phyloP scores from a whole-genome alignment of 2,888 invertebrate genomes.

The Branchipolynoe longqiensis region DNA sequence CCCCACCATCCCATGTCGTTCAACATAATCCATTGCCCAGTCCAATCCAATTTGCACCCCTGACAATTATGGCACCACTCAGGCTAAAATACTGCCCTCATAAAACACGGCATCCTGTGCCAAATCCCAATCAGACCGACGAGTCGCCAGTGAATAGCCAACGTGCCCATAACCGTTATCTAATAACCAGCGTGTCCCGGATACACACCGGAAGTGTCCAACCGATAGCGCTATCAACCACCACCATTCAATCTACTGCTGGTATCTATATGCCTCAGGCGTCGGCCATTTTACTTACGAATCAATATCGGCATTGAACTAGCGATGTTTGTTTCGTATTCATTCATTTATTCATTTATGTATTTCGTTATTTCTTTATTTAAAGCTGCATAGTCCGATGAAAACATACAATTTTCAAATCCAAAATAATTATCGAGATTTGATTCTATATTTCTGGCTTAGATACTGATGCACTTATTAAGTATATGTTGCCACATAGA shows the following conservation, averaged over 20 bases:
- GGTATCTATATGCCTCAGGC: constrained; percentile 19
- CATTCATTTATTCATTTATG: too few species aligned
- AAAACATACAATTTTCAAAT: too few species aligned
- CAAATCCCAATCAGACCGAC: neutral
- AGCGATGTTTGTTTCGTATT: too few species aligned
- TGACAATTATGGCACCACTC: constrained; percentile 21
- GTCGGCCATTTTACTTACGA: too few species aligned
- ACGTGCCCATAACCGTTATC: neutral
- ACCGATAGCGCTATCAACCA: neutral
- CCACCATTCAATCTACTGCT: neutral
- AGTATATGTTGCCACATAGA: too few species aligned
- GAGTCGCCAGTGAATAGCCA: neutral
- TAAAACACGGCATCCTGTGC: too few species aligned
- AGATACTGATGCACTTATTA: too few species aligned
- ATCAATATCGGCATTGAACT: too few species aligned
- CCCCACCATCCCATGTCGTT: neutral
- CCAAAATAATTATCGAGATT: too few species aligned
- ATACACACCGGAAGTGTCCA: constrained; percentile 1
- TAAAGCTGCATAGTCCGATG: too few species aligned
- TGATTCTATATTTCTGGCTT: too few species aligned
- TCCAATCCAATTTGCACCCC: constrained; percentile 34
- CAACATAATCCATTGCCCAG: constrained; percentile 3
- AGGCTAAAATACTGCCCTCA: neutral
- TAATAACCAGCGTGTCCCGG: constrained; percentile 1
- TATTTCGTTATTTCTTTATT: too few species aligned